Base-by-base conservation (phyloP, 2,113 vertebrate genomes). In the Parus major region DNA sequence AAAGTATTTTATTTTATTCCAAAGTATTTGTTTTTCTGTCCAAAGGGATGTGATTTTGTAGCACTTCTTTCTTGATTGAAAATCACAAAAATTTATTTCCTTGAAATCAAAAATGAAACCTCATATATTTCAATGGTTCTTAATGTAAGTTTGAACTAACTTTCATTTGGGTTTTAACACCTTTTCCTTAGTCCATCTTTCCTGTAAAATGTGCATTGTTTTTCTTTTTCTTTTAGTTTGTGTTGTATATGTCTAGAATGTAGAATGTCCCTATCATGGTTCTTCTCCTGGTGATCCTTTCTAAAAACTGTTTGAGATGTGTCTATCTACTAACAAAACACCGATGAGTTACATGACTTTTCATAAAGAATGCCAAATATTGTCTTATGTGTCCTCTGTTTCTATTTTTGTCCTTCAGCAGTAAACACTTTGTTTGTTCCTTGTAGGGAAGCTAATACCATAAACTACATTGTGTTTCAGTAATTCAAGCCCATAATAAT, bases 1-100 rank as follows among this genome's bases (percentile, higher is more conserved):
- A 24, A 88, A 92, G n/a, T 69, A 28, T 83, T 86, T 86, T 56
- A 22, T 63, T 76, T 94, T 91, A 86, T 70, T 91, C 33, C 20
- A 21, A 83, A 65, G 42, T 70, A 50, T 73, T 88, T 87, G 19
- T 66, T 80, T 81, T 88, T 83, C 28, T 93, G 5, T 41, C 23
- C 56, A 65, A 86, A 73, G 7, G 52, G 46, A 66, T 55, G 18
- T 23, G 29, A 90, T 77, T 93, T 81, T 31, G 6, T 83, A 59
- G 28, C 18, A 47, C 70, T 70, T 66, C 21, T 81, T 14, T 81
- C n/a, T 68, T 84, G 47, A 84, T 66, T 42, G 46, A 82, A 85
- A 84, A 83, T 72, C 8, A 2, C 14, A 63, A 41, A 18, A 66
- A 57, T 19, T 69, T 77, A 25, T 41, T 77, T 46, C 15, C 3